A percentile compares a stretch with the other conserved stretches of the same genome.
Conservation (phyloP, 2,113 vertebrate genomes). For the Spea bombifrons region DNA sequence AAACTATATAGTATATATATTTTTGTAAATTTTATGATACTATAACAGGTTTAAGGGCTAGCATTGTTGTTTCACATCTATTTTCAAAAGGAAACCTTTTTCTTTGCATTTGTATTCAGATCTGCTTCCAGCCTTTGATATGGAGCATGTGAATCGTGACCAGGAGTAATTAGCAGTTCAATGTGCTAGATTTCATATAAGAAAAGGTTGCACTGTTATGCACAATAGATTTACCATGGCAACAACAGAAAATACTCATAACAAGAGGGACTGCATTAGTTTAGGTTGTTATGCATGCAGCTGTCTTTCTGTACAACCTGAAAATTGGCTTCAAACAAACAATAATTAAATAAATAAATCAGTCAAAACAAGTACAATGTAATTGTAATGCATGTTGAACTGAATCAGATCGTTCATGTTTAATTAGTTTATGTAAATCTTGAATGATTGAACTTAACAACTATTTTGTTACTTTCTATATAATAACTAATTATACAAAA, state of each 20-base stretch:
- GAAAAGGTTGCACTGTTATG: slow-evolving; percentile 25
- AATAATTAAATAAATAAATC: not conserved
- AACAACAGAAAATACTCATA: slow-evolving; percentile 33
- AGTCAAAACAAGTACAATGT: not conserved
- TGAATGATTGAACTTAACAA: too few relatives aligned
- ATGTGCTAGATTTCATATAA: slow-evolving; percentile 36
- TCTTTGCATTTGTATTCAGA: slow-evolving; percentile 39
- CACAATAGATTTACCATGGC: slow-evolving; percentile 42
- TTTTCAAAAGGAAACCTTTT: slow-evolving; percentile 19
- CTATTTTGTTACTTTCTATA: too few relatives aligned
- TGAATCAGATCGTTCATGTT: too few relatives aligned
- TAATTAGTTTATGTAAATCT: too few relatives aligned
- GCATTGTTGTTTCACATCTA: slow-evolving; percentile 29
- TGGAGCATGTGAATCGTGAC: slow-evolving; percentile 44
- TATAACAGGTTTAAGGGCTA: not conserved
- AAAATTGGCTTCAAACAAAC: not conserved
- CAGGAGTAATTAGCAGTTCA: slow-evolving; percentile 44
- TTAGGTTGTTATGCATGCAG: slow-evolving; percentile 20
- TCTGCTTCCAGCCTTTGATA: slow-evolving; percentile 44
- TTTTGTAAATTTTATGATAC: too few relatives aligned
- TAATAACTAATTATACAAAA: too few relatives aligned
- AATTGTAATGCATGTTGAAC: not conserved
- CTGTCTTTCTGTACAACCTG: slow-evolving; percentile 4
- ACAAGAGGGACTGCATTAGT: slow-evolving; percentile 19
- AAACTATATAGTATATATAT: too few relatives aligned